Conservation (phyloP, 1,140 invertebrate species). For the Zaprionus africanus region DNA sequence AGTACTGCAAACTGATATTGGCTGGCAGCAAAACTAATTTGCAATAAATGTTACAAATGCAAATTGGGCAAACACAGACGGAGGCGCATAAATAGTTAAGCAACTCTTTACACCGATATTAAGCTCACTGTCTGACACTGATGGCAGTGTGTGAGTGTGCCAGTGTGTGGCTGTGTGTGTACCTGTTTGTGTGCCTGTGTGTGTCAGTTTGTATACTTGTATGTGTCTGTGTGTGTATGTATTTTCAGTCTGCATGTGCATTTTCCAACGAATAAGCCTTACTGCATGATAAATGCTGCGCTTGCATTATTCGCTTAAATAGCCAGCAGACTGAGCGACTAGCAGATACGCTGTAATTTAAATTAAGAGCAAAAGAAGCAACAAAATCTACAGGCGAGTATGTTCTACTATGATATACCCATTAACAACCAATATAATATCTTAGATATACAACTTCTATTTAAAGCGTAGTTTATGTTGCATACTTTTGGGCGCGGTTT, state of each 20-base stretch:
- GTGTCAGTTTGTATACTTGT: not conserved
- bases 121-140: conserved; percentile 7
- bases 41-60: conserved; percentile 33
- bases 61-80: conserved; percentile 42
- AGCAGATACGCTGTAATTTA: conserved; percentile 13
- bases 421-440: too few relatives aligned
- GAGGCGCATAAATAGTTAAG: conserved; percentile 46
- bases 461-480: too few relatives aligned
- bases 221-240: conserved; percentile 11
- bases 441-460: too few relatives aligned
- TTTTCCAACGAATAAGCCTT: conserved; percentile 4
- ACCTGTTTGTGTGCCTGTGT: not conserved
- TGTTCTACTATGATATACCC: too few relatives aligned
- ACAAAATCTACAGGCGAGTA: too few relatives aligned
- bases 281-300: conserved; percentile 30
- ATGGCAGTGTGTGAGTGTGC: not conserved
- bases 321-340: not conserved
- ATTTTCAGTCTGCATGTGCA: not conserved
- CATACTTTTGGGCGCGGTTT: too few relatives aligned
- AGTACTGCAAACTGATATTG: not conserved
- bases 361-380: too few relatives aligned
- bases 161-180: not conserved
- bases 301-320: conserved; percentile 13
- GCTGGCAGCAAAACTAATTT: conserved; percentile 41
- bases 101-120: conserved; percentile 37